These are phyloP conservation scores for Tenebrio molitor DNA, from an alignment of 1,140 invertebrate genomes.

Conservation along the genomic window DNA sequence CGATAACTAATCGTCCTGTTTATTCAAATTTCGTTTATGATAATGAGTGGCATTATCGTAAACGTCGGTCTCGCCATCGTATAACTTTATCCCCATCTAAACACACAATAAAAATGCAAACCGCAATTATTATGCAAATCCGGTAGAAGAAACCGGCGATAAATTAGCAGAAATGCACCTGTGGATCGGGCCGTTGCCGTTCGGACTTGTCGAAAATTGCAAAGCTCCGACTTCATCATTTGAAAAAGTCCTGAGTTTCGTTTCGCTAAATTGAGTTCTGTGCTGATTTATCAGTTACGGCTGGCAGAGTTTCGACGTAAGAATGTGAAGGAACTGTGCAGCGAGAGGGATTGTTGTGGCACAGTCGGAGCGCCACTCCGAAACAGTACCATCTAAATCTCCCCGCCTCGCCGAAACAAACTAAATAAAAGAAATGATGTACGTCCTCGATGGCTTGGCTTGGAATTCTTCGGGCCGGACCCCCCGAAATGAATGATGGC, in stretches of 20 bases:
- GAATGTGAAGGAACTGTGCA: neutral
- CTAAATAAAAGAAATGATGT: conserved; percentile 40
- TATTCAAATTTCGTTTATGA: conserved; percentile 18
- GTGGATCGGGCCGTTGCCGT: conserved; percentile 18
- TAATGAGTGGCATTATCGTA: conserved; percentile 19
- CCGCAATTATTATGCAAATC: conserved; percentile 34
- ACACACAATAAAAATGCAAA: conserved; percentile 41
- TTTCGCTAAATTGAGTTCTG: conserved; percentile 42
- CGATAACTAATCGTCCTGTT: neutral
- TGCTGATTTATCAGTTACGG: conserved; percentile 35
- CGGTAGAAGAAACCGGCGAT: neutral
- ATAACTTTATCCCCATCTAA: conserved; percentile 26
- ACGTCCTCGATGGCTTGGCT: conserved; percentile 42
- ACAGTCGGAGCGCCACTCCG: neutral
- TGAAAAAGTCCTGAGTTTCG: conserved; percentile 23
- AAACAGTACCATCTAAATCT: conserved; percentile 29
- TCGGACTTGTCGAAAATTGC: conserved; percentile 19
- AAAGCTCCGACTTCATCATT: conserved; percentile 30
- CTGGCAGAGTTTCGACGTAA: neutral
- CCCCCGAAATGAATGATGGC: conserved; percentile 55
- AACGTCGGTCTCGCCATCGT: neutral
- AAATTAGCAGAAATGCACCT: conserved; percentile 42
- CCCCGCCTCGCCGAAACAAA: conserved; percentile 23
- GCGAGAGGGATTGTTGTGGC: too few relatives aligned
- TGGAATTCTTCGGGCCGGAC: conserved; percentile 54